phyloP scores from a whole-genome alignment of 30 jellyfish, hydroid and myxozoan genomes.

The Catostylus mosaicus region DNA sequence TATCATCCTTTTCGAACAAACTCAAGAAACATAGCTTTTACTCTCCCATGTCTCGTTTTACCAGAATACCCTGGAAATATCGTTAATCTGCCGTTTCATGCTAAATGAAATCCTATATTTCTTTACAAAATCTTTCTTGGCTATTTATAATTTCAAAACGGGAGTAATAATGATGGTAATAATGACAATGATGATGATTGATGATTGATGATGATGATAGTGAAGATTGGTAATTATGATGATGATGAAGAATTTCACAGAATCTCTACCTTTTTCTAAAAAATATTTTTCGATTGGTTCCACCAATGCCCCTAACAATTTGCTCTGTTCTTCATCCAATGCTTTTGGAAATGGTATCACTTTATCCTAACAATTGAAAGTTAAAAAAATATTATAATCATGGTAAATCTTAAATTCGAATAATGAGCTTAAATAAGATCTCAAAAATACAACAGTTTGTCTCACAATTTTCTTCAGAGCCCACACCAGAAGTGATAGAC shows the following conservation, averaged over 20 bases:
- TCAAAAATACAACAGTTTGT: no score
- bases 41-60: neutral
- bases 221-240: no score
- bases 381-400: neutral
- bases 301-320: conserved; percentile 69
- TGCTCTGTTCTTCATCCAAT: conserved; percentile 78
- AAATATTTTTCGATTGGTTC: conserved; percentile 93
- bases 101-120: no score
- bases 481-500: neutral
- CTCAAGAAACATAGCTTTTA: neutral
- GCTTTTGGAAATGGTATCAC: conserved; percentile 75
- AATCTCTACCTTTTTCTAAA: conserved; percentile 69
- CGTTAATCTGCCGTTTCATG: no score
- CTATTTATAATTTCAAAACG: no score
- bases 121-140: no score
- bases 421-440: neutral
- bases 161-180: no score
- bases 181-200: no score
- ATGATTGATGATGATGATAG: no score
- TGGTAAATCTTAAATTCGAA: neutral
- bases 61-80: no score
- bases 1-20: neutral
- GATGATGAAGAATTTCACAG: no score
- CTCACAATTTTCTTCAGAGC: no score
- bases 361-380: conserved; percentile 27